Evolutionary conservation across 35 echinoderm and acorn worm genomes (phyloP).

Genomic region (Ophioderma brevispina): DNA sequence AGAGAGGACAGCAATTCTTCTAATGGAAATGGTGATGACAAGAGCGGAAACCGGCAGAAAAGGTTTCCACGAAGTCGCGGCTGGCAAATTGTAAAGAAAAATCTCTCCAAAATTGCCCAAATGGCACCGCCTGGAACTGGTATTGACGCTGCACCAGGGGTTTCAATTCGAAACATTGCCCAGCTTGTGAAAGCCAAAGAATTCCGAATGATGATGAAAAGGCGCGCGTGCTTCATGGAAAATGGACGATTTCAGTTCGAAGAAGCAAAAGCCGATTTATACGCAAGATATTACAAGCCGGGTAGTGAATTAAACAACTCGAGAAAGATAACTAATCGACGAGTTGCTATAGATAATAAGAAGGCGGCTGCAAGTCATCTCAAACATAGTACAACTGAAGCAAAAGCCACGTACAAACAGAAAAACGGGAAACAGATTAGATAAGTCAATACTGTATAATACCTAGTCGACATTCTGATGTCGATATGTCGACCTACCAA

Average conservation of each 20-base stretch:
- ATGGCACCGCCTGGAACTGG: constrained; percentile 72
- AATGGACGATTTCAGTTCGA: constrained; percentile 94
- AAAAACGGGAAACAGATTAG: too few species aligned
- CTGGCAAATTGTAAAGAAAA: constrained; percentile 58
- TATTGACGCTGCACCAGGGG: constrained; percentile 66
- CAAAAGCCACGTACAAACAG: too few species aligned
- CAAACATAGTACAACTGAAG: too few species aligned
- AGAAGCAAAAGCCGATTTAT: constrained; percentile 85
- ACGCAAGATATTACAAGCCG: constrained; percentile 50
- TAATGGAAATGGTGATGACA: background rate
- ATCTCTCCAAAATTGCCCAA: constrained; percentile 63
- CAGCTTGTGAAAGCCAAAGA: constrained; percentile 83
- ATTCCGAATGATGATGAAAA: constrained; percentile 80
- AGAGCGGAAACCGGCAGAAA: background rate
- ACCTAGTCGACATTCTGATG: too few species aligned
- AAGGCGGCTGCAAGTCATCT: too few species aligned
- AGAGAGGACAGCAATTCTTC: too few species aligned
- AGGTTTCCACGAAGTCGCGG: constrained; percentile 42
- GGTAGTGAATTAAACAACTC: background rate
- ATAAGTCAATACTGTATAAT: too few species aligned
- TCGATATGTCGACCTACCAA: too few species aligned
- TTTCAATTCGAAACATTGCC: constrained; percentile 58
- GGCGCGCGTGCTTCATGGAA: constrained; percentile 81
- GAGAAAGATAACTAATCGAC: too few species aligned
- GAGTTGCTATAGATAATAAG: too few species aligned